phyloP scores from a whole-genome alignment of 2,113 vertebrate species.

The Camelus bactrianus region DNA sequence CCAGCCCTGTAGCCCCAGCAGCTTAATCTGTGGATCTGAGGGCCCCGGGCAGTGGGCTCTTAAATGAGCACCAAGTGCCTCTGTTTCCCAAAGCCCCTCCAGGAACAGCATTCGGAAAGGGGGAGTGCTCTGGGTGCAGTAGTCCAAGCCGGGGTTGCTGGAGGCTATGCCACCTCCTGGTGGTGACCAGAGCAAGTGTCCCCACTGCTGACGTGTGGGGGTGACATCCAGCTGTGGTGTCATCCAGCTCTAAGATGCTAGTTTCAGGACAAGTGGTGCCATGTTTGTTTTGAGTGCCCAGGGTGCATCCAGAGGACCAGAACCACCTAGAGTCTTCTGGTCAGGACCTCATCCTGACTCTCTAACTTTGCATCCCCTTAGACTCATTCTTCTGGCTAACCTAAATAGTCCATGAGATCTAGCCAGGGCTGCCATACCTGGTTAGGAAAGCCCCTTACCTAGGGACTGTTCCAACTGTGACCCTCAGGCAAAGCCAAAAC shows the following conservation, averaged over 20 bases:
- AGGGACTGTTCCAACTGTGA: neutral
- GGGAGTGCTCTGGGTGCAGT: neutral
- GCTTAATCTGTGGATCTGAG: neutral
- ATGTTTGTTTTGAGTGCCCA: neutral
- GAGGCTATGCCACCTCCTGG: neutral
- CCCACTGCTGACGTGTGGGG: neutral
- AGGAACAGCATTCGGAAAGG: neutral
- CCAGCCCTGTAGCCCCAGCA: neutral
- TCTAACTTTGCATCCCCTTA: neutral
- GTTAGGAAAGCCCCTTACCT: neutral
- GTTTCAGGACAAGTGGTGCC: neutral
- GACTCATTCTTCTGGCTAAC: neutral
- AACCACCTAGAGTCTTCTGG: neutral
- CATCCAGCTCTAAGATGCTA: neutral
- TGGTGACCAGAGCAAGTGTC: neutral
- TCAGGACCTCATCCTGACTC: neutral
- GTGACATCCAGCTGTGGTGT: neutral
- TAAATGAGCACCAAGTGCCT: neutral
- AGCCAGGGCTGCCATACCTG: rapidly evolving
- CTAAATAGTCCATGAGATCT: rapidly evolving
- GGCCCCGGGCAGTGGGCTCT: neutral
- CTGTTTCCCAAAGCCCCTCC: neutral
- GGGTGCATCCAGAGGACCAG: neutral
- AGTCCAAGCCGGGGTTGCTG: no score
- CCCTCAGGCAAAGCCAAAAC: neutral